Evolutionary conservation across 2,113 vertebrate genomes (phyloP), one percentile per base, ranked within the genome.

Genomic region (Sylvia atricapilla): DNA sequence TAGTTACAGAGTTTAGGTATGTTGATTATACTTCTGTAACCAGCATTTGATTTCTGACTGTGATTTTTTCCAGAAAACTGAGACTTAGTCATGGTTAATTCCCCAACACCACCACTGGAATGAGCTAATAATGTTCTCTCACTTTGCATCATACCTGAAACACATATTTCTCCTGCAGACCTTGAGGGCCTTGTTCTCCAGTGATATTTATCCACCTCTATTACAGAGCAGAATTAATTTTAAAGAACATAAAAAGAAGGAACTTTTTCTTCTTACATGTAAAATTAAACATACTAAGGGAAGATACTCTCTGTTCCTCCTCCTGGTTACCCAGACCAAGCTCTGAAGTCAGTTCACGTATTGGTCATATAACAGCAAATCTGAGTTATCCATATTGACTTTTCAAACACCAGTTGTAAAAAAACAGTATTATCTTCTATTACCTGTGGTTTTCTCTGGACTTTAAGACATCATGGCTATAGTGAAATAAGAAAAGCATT

Each of bases 371-470:
- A 80, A 93, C 63, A 62, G 21, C 74, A 80, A 24, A 58, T 78
- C 68, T 44, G 49, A 68, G 7, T 86, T 90, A 78, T 2, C 49
- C 60, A 10, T 92, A 60, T 24, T 84, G 79, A 81, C 80, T 72
- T 94, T 39, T 24, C 59, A 56, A 92, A 22, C 31, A 64, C 10
- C 23, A 63, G 16, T 53, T 90, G 23, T 72, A 59, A 93, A 93
- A 91, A 91, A 86, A 33, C 0, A 50, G 8, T 82, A 66, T 82
- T 93, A 44, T 84, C 67, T 82, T 75, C n/a, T 87, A n/a, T 55
- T 78, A 20, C 31, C 74, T 47, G 31, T 89, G 84, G 19, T 87
- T 96, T 94, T 96, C 64, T 90, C 79, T 93, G 92, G 82, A 67
- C 90, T 95, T 93, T 46, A 76, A 85, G 82, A 78, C 47, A 31